phyloP scores from a whole-genome alignment of 2,113 vertebrate species.

The Gambusia affinis region DNA sequence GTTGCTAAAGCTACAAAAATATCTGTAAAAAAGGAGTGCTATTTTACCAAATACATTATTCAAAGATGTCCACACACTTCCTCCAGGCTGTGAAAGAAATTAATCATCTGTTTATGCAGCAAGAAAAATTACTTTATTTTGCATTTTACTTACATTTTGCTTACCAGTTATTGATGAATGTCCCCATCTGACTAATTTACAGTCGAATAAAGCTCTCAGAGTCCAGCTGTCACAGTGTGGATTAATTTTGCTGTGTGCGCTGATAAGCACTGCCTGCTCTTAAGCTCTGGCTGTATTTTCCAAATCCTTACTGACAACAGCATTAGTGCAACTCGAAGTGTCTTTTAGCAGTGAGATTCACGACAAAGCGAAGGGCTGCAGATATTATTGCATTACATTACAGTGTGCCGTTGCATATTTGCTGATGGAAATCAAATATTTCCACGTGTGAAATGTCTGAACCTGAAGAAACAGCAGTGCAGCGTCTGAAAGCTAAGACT shows the following conservation, averaged over 20 bases:
- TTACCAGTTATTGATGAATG: conserved; percentile 43
- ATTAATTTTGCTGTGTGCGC: conserved; percentile 21
- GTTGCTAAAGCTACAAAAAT: background rate
- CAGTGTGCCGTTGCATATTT: background rate
- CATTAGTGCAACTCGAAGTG: conserved; percentile 13
- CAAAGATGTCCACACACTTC: conserved; percentile 28
- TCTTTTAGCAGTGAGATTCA: background rate
- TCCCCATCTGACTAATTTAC: conserved; percentile 40
- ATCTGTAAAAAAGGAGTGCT: conserved; percentile 3
- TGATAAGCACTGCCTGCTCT: conserved; percentile 16
- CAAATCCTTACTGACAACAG: conserved; percentile 31
- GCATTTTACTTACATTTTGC: conserved; percentile 28
- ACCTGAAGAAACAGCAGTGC: background rate
- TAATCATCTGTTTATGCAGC: conserved; percentile 31
- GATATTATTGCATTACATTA: background rate
- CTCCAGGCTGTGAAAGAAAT: conserved; percentile 33
- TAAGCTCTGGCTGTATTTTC: background rate
- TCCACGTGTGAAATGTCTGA: background rate
- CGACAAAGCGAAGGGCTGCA: background rate
- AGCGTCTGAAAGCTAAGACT: background rate
- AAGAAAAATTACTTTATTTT: conserved; percentile 26
- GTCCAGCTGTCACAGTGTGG: conserved; percentile 23
- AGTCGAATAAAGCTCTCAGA: conserved; percentile 44
- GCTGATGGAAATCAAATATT: background rate
- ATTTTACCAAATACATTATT: conserved; percentile 19